phyloP scores from a whole-genome alignment of 2,888 invertebrate species.

The Ectemnius cavifrons region DNA sequence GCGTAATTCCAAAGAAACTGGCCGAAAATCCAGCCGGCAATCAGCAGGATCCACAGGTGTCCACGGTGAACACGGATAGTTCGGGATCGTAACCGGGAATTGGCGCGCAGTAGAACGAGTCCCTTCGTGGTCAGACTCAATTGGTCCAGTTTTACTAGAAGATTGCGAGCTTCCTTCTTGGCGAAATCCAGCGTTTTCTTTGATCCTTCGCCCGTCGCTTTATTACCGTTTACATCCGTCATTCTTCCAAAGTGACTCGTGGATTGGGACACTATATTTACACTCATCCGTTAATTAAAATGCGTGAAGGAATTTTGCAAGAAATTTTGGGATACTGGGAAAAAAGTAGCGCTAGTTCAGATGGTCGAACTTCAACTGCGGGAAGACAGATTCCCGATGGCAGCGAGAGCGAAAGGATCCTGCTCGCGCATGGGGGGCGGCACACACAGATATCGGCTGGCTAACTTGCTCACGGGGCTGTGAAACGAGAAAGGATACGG shows the following conservation, averaged over 20 bases:
- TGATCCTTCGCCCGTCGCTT: conserved; percentile 28
- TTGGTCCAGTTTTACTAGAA: conserved; percentile 59
- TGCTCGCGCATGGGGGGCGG: conserved; percentile 60
- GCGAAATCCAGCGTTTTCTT: conserved; percentile 59
- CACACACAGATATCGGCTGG: conserved; percentile 22
- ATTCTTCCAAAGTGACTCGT: conserved; percentile 30
- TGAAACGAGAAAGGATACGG: conserved; percentile 65
- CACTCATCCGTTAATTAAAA: too few relatives aligned
- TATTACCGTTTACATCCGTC: conserved; percentile 54
- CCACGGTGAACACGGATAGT: conserved; percentile 38
- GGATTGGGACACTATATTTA: too few relatives aligned
- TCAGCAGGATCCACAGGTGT: conserved; percentile 54
- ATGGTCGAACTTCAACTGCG: conserved; percentile 52
- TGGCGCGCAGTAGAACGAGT: conserved; percentile 46
- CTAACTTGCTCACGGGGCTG: conserved; percentile 65
- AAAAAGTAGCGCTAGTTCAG: conserved; percentile 22
- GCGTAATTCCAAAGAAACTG: conserved; percentile 49
- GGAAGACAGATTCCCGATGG: conserved; percentile 39
- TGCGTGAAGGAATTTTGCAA: too few relatives aligned
- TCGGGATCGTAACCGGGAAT: conserved; percentile 42
- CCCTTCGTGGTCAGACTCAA: conserved; percentile 44
- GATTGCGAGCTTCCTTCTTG: conserved; percentile 59
- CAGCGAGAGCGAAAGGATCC: conserved; percentile 53
- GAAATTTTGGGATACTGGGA: neutral
- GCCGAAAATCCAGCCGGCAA: conserved; percentile 53